Evolutionary conservation across 2,113 vertebrate species (phyloP).

Genomic region (Ramphastos sulfuratus): DNA sequence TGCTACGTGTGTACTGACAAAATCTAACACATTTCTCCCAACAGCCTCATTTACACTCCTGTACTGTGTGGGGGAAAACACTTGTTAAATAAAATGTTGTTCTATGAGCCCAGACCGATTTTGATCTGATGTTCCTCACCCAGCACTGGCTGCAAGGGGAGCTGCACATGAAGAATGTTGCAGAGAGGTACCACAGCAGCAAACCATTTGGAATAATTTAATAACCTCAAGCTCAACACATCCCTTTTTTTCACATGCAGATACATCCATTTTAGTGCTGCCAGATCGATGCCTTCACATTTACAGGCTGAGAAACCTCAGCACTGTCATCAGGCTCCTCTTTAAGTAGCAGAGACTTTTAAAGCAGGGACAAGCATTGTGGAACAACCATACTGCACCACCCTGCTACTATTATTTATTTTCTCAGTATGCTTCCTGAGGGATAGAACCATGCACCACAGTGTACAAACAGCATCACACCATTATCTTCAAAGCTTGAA

Average conservation of each 20-base stretch:
- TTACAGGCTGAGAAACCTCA: not conserved
- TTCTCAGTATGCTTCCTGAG: slow-evolving; percentile 16
- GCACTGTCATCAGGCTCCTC: not conserved
- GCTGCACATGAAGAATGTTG: not conserved
- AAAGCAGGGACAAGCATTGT: not conserved
- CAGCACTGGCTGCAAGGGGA: not conserved
- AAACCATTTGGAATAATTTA: slow-evolving; percentile 17
- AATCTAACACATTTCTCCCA: not conserved
- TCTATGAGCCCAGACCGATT: not conserved
- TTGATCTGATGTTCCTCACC: not conserved
- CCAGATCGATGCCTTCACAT: not conserved
- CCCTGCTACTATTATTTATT: slow-evolving; percentile 43
- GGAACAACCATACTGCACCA: not conserved
- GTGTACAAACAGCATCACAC: slow-evolving; percentile 40
- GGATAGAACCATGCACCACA: slow-evolving; percentile 11
- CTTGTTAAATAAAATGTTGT: not conserved
- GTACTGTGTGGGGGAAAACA: not conserved
- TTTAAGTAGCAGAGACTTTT: slow-evolving; percentile 29
- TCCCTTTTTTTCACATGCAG: not conserved
- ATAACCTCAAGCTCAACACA: not conserved
- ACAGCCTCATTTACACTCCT: not conserved
- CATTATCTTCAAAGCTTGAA: slow-evolving; percentile 56
- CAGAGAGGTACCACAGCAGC: not conserved
- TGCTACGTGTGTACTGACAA: not conserved
- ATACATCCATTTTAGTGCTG: not conserved